A percentile compares a stretch with the other conserved stretches of the same genome.
Evolutionary conservation across 2,888 invertebrate genomes (phyloP).

Genomic region (Furcula furcula): DNA sequence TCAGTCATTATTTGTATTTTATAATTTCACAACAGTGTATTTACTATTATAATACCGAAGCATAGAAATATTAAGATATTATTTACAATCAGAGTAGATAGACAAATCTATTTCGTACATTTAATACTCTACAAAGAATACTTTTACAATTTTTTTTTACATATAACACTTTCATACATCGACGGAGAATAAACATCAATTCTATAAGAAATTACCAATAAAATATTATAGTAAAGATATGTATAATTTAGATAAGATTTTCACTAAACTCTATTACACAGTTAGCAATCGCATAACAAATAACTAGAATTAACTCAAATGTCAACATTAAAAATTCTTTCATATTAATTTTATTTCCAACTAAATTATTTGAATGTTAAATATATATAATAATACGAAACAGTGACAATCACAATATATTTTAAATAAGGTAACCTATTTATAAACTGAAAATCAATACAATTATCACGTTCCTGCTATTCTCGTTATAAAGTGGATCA

Average conservation of each 20-base stretch:
- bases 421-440: no score
- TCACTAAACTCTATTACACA: slow-evolving; percentile 14
- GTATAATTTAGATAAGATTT: slow-evolving; percentile 26
- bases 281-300: slow-evolving; percentile 10
- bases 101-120: slow-evolving; percentile 23
- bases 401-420: no score
- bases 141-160: slow-evolving; percentile 28
- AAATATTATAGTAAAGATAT: slow-evolving; percentile 26
- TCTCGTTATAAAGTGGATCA: neutral
- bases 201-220: slow-evolving; percentile 22
- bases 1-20: slow-evolving; percentile 23
- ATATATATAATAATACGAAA: no score
- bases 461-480: slow-evolving; percentile 1
- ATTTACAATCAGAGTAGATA: slow-evolving; percentile 30
- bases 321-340: neutral
- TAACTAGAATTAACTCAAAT: slow-evolving; percentile 18
- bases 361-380: neutral
- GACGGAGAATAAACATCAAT: slow-evolving; percentile 22
- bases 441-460: no score
- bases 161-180: slow-evolving; percentile 25
- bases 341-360: neutral
- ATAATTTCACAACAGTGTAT: slow-evolving; percentile 4
- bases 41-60: slow-evolving; percentile 12
- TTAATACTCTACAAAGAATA: slow-evolving; percentile 35
- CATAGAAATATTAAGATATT: slow-evolving; percentile 28